Evolutionary conservation across 2,888 invertebrate species (phyloP).

Genomic region (Tetragnatha montana): DNA sequence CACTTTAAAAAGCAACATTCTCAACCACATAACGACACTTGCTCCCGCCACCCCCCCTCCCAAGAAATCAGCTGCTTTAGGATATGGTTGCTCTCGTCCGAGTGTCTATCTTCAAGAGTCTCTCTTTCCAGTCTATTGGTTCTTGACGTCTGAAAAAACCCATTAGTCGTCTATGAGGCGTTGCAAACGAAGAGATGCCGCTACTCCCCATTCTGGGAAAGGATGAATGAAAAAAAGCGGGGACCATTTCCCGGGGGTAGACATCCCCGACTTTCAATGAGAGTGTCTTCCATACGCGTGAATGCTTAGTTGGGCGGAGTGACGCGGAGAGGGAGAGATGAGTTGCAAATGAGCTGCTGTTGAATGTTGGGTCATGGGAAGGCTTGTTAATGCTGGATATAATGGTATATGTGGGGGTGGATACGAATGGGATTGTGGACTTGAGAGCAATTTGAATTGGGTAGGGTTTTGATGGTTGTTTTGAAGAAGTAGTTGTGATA

Average conservation of each 20-base stretch:
- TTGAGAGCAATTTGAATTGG: no score
- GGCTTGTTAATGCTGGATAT: not conserved
- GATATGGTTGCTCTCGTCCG: not conserved
- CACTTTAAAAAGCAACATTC: not conserved
- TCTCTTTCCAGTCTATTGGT: constrained; percentile 15
- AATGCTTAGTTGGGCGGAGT: not conserved
- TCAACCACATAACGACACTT: not conserved
- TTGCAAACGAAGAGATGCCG: constrained; percentile 3
- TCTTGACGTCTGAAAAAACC: constrained; percentile 17
- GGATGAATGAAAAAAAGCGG: not conserved
- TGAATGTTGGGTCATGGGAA: not conserved
- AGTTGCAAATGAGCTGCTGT: not conserved
- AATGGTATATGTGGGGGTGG: not conserved
- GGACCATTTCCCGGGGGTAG: constrained; percentile 16
- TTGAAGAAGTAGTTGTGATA: no score
- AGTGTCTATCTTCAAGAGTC: not conserved
- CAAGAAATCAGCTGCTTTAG: not conserved
- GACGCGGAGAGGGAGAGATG: not conserved
- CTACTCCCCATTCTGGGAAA: constrained; percentile 4
- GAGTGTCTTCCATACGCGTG: not conserved
- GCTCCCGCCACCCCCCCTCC: not conserved
- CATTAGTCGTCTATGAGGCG: constrained; percentile 49
- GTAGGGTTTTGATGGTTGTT: no score
- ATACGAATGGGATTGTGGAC: no score
- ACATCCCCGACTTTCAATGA: constrained; percentile 28